These are phyloP conservation scores for Nipponacmea schrenckii DNA, from an alignment of 2,888 invertebrate genomes.

Conservation along the genomic window DNA sequence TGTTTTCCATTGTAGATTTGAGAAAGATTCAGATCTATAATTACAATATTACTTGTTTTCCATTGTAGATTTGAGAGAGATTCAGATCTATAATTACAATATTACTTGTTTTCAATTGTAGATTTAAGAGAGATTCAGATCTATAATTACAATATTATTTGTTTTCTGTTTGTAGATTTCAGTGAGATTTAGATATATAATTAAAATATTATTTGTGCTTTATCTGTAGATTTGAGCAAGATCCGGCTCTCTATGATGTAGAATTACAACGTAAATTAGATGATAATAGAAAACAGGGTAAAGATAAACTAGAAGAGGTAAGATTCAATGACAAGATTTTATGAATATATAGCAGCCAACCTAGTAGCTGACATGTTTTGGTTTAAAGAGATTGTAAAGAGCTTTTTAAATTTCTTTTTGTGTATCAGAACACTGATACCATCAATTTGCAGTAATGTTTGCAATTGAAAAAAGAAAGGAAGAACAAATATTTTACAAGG, in stretches of 20 bases:
- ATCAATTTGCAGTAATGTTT: too few relatives aligned
- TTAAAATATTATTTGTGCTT: too few relatives aligned
- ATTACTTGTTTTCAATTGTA: slow-evolving; percentile 25
- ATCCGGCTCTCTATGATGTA: slow-evolving; percentile 74
- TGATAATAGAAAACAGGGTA: slow-evolving; percentile 70
- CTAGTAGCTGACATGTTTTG: too few relatives aligned
- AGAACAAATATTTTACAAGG: too few relatives aligned
- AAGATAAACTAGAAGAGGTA: slow-evolving; percentile 54
- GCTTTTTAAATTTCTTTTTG: too few relatives aligned
- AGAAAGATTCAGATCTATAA: slow-evolving; percentile 74
- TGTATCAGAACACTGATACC: too few relatives aligned
- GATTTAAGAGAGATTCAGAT: slow-evolving; percentile 74
- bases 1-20: slow-evolving; percentile 72
- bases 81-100: too few relatives aligned
- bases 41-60: too few relatives aligned
- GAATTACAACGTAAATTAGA: slow-evolving; percentile 72
- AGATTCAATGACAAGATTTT: slow-evolving; percentile 16
- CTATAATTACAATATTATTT: too few relatives aligned
- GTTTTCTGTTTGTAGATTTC: slow-evolving; percentile 69
- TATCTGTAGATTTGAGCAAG: slow-evolving; percentile 68
- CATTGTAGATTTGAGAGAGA: slow-evolving; percentile 64
- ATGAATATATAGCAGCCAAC: not conserved
- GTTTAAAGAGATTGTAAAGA: too few relatives aligned
- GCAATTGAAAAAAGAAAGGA: too few relatives aligned
- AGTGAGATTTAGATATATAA: too few relatives aligned